Evolutionary conservation across 2,113 vertebrate species (phyloP).

Genomic region (Callopanchax toddi): DNA sequence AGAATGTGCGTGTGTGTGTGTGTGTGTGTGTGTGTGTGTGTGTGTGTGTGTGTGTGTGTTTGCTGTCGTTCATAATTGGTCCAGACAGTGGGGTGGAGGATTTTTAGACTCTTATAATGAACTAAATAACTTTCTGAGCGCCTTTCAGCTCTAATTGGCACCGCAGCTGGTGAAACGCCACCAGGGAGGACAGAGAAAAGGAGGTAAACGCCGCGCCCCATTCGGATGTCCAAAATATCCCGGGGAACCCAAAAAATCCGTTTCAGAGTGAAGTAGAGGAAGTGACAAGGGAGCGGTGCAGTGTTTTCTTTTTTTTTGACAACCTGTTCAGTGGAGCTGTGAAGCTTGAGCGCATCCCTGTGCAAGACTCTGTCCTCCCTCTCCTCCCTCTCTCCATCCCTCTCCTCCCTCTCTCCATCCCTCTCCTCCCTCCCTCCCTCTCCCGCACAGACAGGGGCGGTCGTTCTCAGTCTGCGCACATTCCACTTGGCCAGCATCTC

Average conservation of each 20-base stretch:
- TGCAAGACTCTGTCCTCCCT: slow-evolving; percentile 56
- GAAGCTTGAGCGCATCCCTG: slow-evolving; percentile 55
- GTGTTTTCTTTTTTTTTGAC: slow-evolving; percentile 52
- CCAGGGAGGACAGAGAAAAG: not conserved
- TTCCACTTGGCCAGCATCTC: slow-evolving; percentile 71
- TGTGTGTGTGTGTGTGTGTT: not conserved
- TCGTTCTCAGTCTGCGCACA: slow-evolving; percentile 81
- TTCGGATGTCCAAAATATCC: slow-evolving; percentile 3
- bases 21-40: not conserved
- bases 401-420: slow-evolving; percentile 22
- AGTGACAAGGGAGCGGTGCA: not conserved
- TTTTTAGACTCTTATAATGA: slow-evolving; percentile 27
- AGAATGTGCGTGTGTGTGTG: not conserved
- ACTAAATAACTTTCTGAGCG: slow-evolving; percentile 45
- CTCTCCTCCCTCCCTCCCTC: slow-evolving; percentile 40
- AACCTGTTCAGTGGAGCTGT: slow-evolving; percentile 71
- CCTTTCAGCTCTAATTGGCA: slow-evolving; percentile 53
- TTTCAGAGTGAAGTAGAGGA: not conserved
- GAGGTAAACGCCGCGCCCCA: not conserved
- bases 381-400: slow-evolving; percentile 25
- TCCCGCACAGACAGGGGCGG: slow-evolving; percentile 70
- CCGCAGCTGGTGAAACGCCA: slow-evolving; percentile 21
- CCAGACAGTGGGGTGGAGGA: slow-evolving; percentile 20
- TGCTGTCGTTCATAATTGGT: slow-evolving; percentile 44
- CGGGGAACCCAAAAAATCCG: not conserved